Evolutionary conservation across 2,113 vertebrate species (phyloP).

Genomic region (Sprattus sprattus): DNA sequence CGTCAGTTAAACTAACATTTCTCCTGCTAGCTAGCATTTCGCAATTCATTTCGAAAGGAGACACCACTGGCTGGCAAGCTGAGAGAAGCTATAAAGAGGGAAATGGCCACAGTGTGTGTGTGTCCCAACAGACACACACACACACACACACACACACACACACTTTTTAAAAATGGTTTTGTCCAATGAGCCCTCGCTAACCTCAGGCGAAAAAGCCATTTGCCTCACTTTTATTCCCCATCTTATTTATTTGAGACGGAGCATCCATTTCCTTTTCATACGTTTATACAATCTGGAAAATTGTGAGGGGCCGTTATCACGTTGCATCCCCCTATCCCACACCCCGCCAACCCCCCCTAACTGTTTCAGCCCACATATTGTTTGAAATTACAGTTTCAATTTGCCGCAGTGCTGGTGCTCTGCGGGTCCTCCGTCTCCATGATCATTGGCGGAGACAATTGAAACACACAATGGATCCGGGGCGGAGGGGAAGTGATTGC

Average conservation of each 20-base stretch:
- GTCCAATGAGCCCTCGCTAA: conserved; percentile 64
- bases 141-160: conserved; percentile 25
- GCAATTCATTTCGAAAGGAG: neutral
- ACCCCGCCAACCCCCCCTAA: neutral
- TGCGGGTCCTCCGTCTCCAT: conserved; percentile 57
- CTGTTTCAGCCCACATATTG: conserved; percentile 62
- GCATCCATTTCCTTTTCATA: conserved; percentile 64
- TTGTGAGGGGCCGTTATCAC: neutral
- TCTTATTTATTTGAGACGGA: conserved; percentile 67
- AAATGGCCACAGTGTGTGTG: neutral
- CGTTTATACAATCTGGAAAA: neutral
- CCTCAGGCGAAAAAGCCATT: conserved; percentile 64
- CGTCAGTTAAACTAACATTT: neutral
- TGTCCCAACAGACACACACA: neutral
- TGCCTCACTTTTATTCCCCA: conserved; percentile 58
- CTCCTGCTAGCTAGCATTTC: neutral
- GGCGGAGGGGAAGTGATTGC: neutral
- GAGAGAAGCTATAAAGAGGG: neutral
- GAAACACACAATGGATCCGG: conserved; percentile 62
- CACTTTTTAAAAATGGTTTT: conserved; percentile 50
- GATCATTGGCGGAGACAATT: conserved; percentile 61
- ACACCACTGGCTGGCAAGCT: neutral
- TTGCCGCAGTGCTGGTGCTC: conserved; percentile 51
- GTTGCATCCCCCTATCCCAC: neutral
- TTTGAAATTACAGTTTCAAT: conserved; percentile 76